Evolutionary conservation across 2,797 vertebrate species (phyloP).

Genomic region (Chiloscyllium punctatum): DNA sequence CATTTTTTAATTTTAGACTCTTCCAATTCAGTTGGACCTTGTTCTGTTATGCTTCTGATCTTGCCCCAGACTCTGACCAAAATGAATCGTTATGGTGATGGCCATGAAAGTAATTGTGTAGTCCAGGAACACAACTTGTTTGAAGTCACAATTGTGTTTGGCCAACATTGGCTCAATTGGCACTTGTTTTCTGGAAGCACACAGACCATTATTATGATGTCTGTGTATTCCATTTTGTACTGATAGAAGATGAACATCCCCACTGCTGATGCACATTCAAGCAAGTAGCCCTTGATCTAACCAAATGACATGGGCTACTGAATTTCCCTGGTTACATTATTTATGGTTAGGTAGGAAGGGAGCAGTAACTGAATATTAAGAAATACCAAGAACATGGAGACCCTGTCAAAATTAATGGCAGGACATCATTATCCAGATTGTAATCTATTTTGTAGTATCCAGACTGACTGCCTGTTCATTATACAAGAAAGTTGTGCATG

Average conservation of each 20-base stretch:
- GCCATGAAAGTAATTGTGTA: background rate
- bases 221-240: background rate
- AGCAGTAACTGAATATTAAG: background rate
- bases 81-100: background rate
- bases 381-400: background rate
- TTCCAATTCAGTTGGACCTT: background rate
- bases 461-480: background rate
- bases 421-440: background rate
- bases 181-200: background rate
- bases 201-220: background rate
- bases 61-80: background rate
- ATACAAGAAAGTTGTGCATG: background rate
- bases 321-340: background rate
- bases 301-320: background rate
- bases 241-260: background rate
- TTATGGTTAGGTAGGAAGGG: background rate
- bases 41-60: background rate
- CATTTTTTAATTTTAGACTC: background rate
- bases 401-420: background rate
- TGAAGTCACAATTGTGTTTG: background rate
- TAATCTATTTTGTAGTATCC: background rate
- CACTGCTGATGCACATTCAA: background rate
- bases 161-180: background rate
- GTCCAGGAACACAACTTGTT: background rate
- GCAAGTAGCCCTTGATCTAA: background rate